Evolutionary conservation across 2,797 vertebrate genomes (phyloP).

Genomic region (Centropyge bicolor): DNA sequence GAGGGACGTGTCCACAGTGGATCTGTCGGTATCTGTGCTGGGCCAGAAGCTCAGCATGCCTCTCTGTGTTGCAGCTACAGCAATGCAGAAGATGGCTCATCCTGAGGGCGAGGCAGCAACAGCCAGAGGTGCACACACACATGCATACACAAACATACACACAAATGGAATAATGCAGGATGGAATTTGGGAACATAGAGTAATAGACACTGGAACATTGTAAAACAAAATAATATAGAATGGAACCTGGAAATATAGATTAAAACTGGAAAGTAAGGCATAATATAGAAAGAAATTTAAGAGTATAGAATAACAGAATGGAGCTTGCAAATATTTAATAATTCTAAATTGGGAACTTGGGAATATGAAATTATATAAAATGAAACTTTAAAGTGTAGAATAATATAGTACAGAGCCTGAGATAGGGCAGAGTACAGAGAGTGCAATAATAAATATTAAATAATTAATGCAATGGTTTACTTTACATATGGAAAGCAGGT

Average conservation of each 20-base stretch:
- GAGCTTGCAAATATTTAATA: background rate
- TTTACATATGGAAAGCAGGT: background rate
- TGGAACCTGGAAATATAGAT: no score
- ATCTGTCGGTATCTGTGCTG: slow-evolving; percentile 88
- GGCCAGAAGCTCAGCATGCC: slow-evolving; percentile 92
- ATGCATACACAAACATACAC: background rate
- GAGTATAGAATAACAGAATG: background rate
- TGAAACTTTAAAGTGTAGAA: no score
- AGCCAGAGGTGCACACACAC: slow-evolving; percentile 84
- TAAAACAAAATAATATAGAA: background rate
- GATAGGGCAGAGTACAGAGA: no score
- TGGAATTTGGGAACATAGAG: background rate
- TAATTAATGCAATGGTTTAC: no score
- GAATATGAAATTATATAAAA: no score
- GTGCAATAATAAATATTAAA: no score
- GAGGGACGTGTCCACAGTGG: slow-evolving; percentile 88
- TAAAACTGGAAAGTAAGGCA: no score
- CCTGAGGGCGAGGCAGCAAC: slow-evolving; percentile 92
- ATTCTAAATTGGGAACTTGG: background rate
- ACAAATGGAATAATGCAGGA: background rate
- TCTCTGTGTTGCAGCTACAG: slow-evolving; percentile 90
- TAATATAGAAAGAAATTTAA: no score
- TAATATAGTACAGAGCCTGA: background rate
- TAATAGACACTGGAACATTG: background rate
- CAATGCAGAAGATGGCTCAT: slow-evolving; percentile 97